A percentile compares a stretch with the other conserved stretches of the same genome.
phyloP scores from a whole-genome alignment of 2,888 invertebrate species.

The Nomada hirtipes region DNA sequence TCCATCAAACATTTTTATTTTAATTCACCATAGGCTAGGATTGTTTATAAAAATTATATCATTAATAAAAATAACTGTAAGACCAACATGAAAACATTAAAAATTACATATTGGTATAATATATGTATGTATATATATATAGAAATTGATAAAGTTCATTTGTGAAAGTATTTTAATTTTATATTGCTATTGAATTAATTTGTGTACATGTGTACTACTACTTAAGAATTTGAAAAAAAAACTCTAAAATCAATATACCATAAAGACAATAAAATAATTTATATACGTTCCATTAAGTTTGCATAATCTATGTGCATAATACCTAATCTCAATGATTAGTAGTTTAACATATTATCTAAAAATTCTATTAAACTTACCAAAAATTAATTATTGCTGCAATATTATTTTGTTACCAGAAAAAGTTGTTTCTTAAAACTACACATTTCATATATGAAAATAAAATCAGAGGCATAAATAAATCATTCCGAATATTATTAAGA shows the following conservation, averaged over 20 bases:
- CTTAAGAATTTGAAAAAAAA: slow-evolving; percentile 25
- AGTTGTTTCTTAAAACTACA: no score
- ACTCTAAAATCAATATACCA: slow-evolving; percentile 47
- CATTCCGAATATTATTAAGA: slow-evolving; percentile 46
- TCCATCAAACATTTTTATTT: slow-evolving; percentile 7
- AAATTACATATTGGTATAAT: slow-evolving; percentile 20
- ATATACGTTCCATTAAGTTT: slow-evolving; percentile 63
- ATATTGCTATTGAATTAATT: slow-evolving; percentile 2
- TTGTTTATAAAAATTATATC: slow-evolving; percentile 37
- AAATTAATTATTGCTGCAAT: no score
- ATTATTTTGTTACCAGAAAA: no score
- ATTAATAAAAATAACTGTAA: slow-evolving; percentile 41
- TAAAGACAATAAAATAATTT: slow-evolving; percentile 69
- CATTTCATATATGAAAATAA: slow-evolving; percentile 1
- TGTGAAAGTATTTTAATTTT: slow-evolving; percentile 5
- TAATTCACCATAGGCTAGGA: slow-evolving; percentile 25
- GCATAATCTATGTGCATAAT: slow-evolving; percentile 36
- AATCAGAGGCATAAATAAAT: slow-evolving; percentile 33
- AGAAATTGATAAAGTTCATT: slow-evolving; percentile 10
- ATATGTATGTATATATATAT: background rate
- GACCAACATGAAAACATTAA: slow-evolving; percentile 39
- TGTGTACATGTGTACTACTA: slow-evolving; percentile 13
- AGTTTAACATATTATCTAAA: slow-evolving; percentile 25
- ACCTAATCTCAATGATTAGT: slow-evolving; percentile 31
- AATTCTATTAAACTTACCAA: no score